A percentile compares a stretch with the other conserved stretches of the same genome.
These are phyloP conservation scores for Amphimedon queenslandica DNA, from an alignment of 37 sponge, comb jelly and placozoan species.

Conservation along the genomic window DNA sequence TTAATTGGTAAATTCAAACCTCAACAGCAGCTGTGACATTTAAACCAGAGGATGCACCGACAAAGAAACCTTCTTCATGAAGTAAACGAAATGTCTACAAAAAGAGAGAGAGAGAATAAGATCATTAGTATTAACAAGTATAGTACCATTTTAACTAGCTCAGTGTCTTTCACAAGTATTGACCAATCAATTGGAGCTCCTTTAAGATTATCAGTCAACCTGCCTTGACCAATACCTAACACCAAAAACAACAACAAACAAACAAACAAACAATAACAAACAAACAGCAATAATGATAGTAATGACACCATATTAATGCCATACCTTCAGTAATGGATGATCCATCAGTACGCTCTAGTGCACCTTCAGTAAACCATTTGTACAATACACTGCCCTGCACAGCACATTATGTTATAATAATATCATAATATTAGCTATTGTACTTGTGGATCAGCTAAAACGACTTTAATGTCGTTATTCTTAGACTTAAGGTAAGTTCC, in stretches of 20 bases:
- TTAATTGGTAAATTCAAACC: conserved; percentile 19
- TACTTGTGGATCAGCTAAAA: conserved; percentile 85
- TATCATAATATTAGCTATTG: background rate
- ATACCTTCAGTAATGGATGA: conserved; percentile 86
- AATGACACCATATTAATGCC: too few species aligned
- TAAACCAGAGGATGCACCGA: conserved; percentile 83
- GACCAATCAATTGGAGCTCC: conserved; percentile 81
- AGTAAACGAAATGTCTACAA: conserved; percentile 70
- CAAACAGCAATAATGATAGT: too few species aligned
- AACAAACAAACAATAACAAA: background rate
- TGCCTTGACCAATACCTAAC: conserved; percentile 84
- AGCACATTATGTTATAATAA: background rate
- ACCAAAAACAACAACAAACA: background rate
- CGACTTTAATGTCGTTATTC: conserved; percentile 64
- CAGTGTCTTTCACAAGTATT: conserved; percentile 50
- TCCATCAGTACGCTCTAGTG: conserved; percentile 68
- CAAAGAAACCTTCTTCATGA: conserved; percentile 87
- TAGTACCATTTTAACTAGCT: conserved; percentile 64
- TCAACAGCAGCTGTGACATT: conserved; percentile 86
- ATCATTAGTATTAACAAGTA: background rate
- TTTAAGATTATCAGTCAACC: conserved; percentile 71
- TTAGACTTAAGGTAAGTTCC: conserved; percentile 70
- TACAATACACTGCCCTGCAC: conserved; percentile 83
- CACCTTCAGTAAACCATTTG: conserved; percentile 69
- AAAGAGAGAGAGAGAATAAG: background rate